Conservation (phyloP, 2,113 vertebrate genomes). For the Oophaga pumilio region DNA sequence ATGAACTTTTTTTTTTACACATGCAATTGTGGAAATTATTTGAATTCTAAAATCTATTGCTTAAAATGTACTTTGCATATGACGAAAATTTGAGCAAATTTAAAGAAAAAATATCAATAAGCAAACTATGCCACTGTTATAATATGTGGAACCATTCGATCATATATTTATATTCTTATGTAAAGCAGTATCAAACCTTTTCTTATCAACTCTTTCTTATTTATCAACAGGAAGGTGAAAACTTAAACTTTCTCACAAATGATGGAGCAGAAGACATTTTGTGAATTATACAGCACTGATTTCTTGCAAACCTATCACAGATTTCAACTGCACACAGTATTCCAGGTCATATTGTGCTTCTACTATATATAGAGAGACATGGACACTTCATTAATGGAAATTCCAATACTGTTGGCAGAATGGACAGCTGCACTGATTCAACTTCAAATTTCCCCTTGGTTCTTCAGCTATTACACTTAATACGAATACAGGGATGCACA, state of each 20-base stretch:
- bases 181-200: neutral
- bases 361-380: constrained; percentile 5
- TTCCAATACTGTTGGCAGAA: constrained; percentile 23
- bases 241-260: neutral
- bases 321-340: constrained; percentile 27
- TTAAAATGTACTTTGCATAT: no score
- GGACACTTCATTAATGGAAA: constrained; percentile 17
- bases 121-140: no score
- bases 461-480: constrained; percentile 9
- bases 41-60: no score
- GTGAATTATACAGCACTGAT: constrained; percentile 14
- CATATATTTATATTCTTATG: no score
- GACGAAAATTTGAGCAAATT: no score
- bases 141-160: no score
- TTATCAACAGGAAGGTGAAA: constrained; percentile 44
- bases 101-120: no score
- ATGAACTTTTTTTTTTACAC: no score
- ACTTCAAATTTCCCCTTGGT: neutral
- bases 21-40: no score
- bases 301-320: constrained; percentile 18
- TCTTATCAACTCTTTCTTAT: constrained; percentile 16
- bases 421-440: constrained; percentile 40
- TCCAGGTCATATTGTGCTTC: constrained; percentile 32
- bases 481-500: neutral
- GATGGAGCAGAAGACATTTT: constrained; percentile 2